These are phyloP conservation scores for Myotis daubentonii DNA, from an alignment of 2,797 vertebrate species.

Conservation along the genomic window DNA sequence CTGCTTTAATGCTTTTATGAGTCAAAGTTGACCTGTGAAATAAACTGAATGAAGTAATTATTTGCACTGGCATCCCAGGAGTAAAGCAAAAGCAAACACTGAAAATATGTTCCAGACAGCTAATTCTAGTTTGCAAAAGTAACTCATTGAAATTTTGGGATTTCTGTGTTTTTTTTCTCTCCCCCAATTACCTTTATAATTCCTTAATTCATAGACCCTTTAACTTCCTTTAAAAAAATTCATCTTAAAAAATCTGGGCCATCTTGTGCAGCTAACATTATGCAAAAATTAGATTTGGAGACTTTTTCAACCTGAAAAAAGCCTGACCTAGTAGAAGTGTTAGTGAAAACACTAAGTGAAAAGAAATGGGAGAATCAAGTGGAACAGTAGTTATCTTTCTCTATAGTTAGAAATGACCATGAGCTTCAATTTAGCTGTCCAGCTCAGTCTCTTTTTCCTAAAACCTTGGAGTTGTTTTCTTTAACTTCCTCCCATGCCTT, in stretches of 20 bases:
- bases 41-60: constrained; percentile 71
- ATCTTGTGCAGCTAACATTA: not conserved
- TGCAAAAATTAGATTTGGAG: constrained; percentile 45
- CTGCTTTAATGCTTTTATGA: constrained; percentile 70
- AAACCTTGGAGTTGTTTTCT: constrained; percentile 50
- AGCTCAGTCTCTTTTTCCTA: constrained; percentile 36
- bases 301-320: not conserved
- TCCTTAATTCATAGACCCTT: constrained; percentile 17
- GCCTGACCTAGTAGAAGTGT: not conserved
- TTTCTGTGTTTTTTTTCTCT: not conserved
- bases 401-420: constrained; percentile 55
- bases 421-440: not conserved
- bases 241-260: not conserved
- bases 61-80: constrained; percentile 56
- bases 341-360: not conserved
- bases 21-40: constrained; percentile 68
- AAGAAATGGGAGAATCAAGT: not conserved
- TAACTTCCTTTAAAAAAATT: constrained; percentile 19
- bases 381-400: constrained; percentile 9
- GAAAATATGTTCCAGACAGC: constrained; percentile 37
- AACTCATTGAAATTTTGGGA: constrained; percentile 9
- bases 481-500: constrained; percentile 71
- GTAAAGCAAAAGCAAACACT: constrained; percentile 57
- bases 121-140: constrained; percentile 55
- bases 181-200: constrained; percentile 4